phyloP scores from a whole-genome alignment of 2,888 invertebrate species.

The Leistus spinibarbis region DNA sequence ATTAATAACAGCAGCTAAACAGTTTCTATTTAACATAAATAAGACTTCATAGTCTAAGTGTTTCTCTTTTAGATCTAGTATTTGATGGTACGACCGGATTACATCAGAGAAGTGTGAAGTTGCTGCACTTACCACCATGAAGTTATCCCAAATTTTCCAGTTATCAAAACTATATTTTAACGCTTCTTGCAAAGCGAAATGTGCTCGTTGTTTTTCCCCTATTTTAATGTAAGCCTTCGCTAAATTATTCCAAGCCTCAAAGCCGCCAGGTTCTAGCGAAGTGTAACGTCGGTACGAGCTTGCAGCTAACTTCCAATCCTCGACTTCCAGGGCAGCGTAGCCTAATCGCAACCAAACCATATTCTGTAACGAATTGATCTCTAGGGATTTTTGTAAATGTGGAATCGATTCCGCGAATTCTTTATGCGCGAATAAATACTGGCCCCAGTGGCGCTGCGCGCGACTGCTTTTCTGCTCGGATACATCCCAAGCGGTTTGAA shows the following conservation, averaged over 20 bases:
- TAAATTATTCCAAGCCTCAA: conserved; percentile 98
- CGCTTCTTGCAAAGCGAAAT: conserved; percentile 85
- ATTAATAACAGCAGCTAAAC: conserved; percentile 69
- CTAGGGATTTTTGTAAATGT: conserved; percentile 80
- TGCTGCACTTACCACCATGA: conserved; percentile 85
- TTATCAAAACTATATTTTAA: conserved; percentile 90
- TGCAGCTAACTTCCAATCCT: conserved; percentile 83
- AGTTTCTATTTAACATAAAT: conserved; percentile 71
- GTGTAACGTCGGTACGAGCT: conserved; percentile 87
- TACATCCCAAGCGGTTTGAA: conserved; percentile 90
- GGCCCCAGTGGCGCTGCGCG: conserved; percentile 89
- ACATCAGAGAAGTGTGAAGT: conserved; percentile 85
- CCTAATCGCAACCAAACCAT: conserved; percentile 86
- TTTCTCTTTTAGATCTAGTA: conserved; percentile 83
- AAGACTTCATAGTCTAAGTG: conserved; percentile 80
- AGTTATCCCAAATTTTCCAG: conserved; percentile 97
- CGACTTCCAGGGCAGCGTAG: conserved; percentile 78
- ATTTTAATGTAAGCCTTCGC: conserved; percentile 90
- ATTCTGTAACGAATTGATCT: conserved; percentile 87
- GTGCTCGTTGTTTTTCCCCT: conserved; percentile 84
- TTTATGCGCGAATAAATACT: conserved; percentile 74
- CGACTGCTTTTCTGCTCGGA: conserved; percentile 80
- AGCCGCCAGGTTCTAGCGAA: conserved; percentile 83
- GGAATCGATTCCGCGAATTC: conserved; percentile 79
- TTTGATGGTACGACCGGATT: conserved; percentile 80